These are phyloP conservation scores for Seriola dumerili DNA, from an alignment of 2,113 vertebrate species.

Conservation along the genomic window DNA sequence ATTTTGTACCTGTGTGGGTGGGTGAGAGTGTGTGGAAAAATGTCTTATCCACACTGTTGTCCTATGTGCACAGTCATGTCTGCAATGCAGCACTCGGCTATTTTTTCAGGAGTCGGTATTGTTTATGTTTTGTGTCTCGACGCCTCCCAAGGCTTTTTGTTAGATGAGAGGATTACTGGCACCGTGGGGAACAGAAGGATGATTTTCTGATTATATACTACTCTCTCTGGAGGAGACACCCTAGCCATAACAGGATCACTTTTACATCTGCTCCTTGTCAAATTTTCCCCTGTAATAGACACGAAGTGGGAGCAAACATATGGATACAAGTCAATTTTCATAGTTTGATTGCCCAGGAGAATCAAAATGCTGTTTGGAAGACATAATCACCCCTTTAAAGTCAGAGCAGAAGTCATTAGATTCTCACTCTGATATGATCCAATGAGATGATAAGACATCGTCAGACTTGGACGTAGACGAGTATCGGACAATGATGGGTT, in stretches of 20 bases:
- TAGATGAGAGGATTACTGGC: conserved; percentile 77
- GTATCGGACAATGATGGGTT: conserved; percentile 1
- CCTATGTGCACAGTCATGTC: conserved; percentile 71
- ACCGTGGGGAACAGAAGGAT: conserved; percentile 64
- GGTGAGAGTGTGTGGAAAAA: conserved; percentile 50
- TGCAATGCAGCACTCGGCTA: conserved; percentile 75
- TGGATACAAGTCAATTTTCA: conserved; percentile 27
- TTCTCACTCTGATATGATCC: background rate
- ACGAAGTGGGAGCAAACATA: conserved; percentile 33
- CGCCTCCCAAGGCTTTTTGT: conserved; percentile 72
- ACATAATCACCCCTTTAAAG: conserved; percentile 44
- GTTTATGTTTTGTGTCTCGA: conserved; percentile 71
- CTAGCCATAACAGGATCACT: conserved; percentile 61
- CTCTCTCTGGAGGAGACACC: conserved; percentile 64
- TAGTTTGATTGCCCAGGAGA: conserved; percentile 31
- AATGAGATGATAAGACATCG: conserved; percentile 1
- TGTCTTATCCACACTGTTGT: conserved; percentile 57
- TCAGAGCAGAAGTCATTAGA: conserved; percentile 1
- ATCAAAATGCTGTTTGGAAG: conserved; percentile 19
- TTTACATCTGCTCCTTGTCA: conserved; percentile 70
- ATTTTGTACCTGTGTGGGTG: conserved; percentile 73
- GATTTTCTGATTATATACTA: conserved; percentile 73
- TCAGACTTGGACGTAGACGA: background rate
- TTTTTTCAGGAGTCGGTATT: conserved; percentile 61
- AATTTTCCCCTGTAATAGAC: conserved; percentile 43